Evolutionary conservation across 2,797 vertebrate genomes (phyloP).

Genomic region (Alectoris magna): DNA sequence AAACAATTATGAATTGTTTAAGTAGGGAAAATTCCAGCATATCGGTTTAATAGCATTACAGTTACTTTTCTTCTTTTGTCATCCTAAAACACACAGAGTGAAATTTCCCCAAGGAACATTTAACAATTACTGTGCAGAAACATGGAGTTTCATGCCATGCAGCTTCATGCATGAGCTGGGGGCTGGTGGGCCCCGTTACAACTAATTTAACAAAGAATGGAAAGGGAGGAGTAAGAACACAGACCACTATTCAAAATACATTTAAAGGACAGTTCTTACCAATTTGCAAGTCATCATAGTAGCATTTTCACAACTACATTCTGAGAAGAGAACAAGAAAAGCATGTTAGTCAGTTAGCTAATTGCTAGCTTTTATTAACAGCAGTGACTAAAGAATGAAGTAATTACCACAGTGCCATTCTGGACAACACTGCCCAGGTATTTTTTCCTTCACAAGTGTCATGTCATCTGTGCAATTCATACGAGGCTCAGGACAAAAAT

Average conservation of each 20-base stretch:
- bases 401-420: conserved; percentile 90
- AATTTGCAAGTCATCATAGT: conserved; percentile 85
- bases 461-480: conserved; percentile 88
- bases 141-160: not conserved
- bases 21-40: not conserved
- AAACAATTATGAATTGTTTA: not conserved
- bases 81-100: not conserved
- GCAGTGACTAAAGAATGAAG: conserved; percentile 21
- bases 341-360: not conserved
- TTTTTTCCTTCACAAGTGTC: conserved; percentile 82
- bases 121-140: not conserved
- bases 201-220: not conserved
- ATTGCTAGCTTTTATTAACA: not conserved
- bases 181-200: not conserved
- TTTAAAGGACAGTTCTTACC: conserved; percentile 82
- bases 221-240: not conserved
- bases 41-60: not conserved
- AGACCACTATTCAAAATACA: not conserved
- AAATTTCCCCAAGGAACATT: not conserved
- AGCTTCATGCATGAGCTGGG: not conserved
- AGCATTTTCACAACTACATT: conserved; percentile 91
- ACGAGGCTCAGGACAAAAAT: conserved; percentile 85
- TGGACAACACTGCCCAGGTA: conserved; percentile 89
- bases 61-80: not conserved
- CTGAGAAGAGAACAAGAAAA: conserved; percentile 73